Conservation (phyloP, 2,888 invertebrate species). For the Mamestra brassicae region DNA sequence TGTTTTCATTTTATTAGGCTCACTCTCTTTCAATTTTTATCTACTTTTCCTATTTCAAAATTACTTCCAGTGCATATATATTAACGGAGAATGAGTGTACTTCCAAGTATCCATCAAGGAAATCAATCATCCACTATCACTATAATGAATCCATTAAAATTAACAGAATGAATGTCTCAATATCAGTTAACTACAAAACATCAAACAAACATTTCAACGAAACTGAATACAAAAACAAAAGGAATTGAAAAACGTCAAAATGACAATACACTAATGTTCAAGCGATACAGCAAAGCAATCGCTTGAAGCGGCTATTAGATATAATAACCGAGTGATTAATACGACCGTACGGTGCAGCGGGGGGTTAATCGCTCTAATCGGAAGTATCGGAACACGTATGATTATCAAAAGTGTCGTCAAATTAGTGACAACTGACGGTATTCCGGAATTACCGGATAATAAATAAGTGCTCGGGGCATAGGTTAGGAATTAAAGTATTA, state of each 20-base stretch:
- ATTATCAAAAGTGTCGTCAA: constrained; percentile 76
- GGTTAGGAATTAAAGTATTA: constrained; percentile 56
- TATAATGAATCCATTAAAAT: not conserved
- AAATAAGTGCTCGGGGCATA: constrained; percentile 57
- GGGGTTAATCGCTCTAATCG: constrained; percentile 69
- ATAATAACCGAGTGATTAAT: constrained; percentile 66
- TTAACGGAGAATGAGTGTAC: not conserved
- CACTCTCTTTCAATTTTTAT: too few species aligned
- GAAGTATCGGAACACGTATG: constrained; percentile 72
- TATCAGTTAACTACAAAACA: constrained; percentile 1
- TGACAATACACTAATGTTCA: constrained; percentile 18
- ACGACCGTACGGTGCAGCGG: constrained; percentile 1
- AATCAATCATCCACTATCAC: not conserved
- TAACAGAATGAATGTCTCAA: not conserved
- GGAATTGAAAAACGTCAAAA: constrained; percentile 7
- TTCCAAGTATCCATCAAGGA: too few species aligned
- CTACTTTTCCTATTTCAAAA: not conserved
- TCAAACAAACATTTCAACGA: constrained; percentile 26
- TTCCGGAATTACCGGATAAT: constrained; percentile 63
- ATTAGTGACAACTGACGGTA: constrained; percentile 63
- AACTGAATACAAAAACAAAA: constrained; percentile 7
- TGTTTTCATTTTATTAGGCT: too few species aligned
- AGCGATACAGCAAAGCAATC: constrained; percentile 37
- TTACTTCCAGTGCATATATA: not conserved
- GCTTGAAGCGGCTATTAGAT: constrained; percentile 68